phyloP scores from a whole-genome alignment of 2,113 vertebrate species.

The Choloepus hoffmanni region DNA sequence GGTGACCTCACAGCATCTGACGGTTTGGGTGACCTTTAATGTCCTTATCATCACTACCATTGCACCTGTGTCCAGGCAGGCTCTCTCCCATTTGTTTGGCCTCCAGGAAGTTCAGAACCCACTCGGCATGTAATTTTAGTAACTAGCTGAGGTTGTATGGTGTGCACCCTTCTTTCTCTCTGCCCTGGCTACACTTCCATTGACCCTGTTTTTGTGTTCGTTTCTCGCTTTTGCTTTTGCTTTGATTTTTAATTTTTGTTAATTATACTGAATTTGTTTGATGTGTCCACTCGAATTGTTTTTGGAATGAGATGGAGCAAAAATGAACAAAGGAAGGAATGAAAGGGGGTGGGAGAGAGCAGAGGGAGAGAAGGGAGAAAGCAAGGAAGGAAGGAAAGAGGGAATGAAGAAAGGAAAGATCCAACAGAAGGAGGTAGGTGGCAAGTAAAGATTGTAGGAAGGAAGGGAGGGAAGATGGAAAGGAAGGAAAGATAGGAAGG shows the following conservation, averaged over 20 bases:
- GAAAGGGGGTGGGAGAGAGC: neutral
- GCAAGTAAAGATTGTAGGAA: neutral
- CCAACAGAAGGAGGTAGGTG: neutral
- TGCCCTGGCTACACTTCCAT: fast-evolving
- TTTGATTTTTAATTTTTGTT: neutral
- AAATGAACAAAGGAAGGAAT: neutral
- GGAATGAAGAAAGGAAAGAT: neutral
- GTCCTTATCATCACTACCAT: fast-evolving
- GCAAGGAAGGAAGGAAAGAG: too few relatives aligned
- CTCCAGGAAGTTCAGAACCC: neutral
- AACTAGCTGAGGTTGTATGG: too few relatives aligned
- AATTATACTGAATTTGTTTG: neutral
- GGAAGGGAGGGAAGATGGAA: neutral
- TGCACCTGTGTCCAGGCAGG: too few relatives aligned
- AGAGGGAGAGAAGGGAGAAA: neutral
- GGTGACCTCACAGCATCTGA: too few relatives aligned
- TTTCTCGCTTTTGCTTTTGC: neutral
- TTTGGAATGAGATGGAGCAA: neutral
- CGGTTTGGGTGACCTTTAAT: neutral
- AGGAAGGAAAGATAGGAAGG: neutral
- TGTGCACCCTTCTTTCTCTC: fast-evolving
- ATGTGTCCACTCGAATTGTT: neutral
- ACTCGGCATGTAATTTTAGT: fast-evolving
- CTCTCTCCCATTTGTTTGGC: neutral
- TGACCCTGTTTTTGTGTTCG: neutral